These are phyloP conservation scores for Malacoraja senta DNA, from an alignment of 2,797 vertebrate genomes.

Conservation along the genomic window DNA sequence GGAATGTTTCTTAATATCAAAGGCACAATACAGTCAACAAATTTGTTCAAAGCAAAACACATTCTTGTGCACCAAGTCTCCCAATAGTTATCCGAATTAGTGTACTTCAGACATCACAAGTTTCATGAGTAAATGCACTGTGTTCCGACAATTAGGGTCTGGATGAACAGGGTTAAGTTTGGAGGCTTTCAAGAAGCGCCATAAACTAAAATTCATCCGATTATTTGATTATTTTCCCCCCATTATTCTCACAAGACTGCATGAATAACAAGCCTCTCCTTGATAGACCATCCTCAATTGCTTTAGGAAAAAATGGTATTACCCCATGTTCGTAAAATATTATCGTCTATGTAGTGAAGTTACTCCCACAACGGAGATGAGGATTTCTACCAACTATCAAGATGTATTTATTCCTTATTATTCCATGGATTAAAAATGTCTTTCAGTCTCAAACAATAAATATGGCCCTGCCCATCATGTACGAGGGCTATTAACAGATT, in stretches of 20 bases:
- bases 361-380: not conserved
- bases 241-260: too few relatives aligned
- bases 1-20: not conserved
- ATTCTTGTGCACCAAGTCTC: not conserved
- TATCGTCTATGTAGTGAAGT: not conserved
- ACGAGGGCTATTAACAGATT: not conserved
- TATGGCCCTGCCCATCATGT: not conserved
- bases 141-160: too few relatives aligned
- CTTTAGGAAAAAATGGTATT: not conserved
- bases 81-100: not conserved
- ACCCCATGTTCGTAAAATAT: not conserved
- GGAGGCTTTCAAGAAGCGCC: too few relatives aligned
- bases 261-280: not conserved
- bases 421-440: not conserved
- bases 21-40: not conserved
- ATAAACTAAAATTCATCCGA: too few relatives aligned
- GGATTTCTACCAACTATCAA: not conserved
- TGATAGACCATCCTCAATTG: not conserved
- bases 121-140: too few relatives aligned
- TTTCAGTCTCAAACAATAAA: not conserved
- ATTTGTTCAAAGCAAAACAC: not conserved
- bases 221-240: too few relatives aligned
- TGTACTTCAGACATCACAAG: too few relatives aligned
- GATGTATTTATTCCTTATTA: not conserved
- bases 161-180: too few relatives aligned